These are phyloP conservation scores for Apantesis nais DNA, from an alignment of 2,888 invertebrate genomes.

Conservation along the genomic window DNA sequence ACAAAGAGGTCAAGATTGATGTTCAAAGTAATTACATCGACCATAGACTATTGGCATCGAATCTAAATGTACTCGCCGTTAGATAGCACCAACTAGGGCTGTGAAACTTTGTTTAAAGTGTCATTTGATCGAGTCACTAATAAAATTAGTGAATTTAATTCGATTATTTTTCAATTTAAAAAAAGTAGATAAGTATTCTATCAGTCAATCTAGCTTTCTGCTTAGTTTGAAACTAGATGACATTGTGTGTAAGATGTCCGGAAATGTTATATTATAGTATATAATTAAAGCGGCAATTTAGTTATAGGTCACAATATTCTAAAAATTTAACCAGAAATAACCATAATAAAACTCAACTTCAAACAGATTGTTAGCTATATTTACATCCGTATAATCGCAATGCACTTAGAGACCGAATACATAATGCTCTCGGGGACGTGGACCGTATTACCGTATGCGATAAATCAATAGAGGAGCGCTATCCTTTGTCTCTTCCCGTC, in stretches of 20 bases:
- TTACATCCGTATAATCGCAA: slow-evolving; percentile 9
- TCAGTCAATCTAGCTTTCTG: too few species aligned
- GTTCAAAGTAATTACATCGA: slow-evolving; percentile 57
- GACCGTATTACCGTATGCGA: slow-evolving; percentile 15
- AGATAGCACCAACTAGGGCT: slow-evolving; percentile 31
- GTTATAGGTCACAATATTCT: neutral
- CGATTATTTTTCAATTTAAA: neutral
- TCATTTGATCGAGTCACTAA: slow-evolving; percentile 4
- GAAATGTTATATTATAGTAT: too few species aligned
- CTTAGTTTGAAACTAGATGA: too few species aligned
- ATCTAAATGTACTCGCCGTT: slow-evolving; percentile 39
- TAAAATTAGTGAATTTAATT: neutral
- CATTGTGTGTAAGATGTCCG: too few species aligned
- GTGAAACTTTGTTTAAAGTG: slow-evolving; percentile 16
- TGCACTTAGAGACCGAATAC: slow-evolving; percentile 17
- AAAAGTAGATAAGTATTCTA: too few species aligned
- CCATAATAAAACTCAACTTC: neutral
- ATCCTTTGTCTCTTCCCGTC: slow-evolving; percentile 46
- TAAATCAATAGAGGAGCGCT: slow-evolving; percentile 37
- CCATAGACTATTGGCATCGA: slow-evolving; percentile 51
- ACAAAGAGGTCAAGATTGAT: slow-evolving; percentile 54
- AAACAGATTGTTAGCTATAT: slow-evolving; percentile 4
- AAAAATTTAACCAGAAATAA: neutral
- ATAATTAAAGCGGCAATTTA: neutral
- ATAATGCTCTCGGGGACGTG: slow-evolving; percentile 14